These are phyloP conservation scores for Carassius gibelio DNA, from an alignment of 2,113 vertebrate genomes.

Conservation along the genomic window DNA sequence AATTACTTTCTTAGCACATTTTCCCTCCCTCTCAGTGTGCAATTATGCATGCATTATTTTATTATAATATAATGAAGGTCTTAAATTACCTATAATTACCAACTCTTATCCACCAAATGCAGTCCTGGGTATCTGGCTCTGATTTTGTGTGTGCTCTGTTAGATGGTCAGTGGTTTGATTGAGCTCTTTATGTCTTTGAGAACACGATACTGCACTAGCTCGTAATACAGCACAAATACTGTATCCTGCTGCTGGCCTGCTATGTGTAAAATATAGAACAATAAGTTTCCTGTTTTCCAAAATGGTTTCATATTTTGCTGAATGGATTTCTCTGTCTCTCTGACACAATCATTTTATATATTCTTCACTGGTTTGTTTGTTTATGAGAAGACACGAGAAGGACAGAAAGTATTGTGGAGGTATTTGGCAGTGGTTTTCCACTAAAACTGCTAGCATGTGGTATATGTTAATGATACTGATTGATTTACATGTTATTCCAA, in stretches of 20 bases:
- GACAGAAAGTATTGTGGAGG: not conserved
- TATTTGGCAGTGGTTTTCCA: not conserved
- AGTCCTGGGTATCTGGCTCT: not conserved
- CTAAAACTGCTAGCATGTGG: not conserved
- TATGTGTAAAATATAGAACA: not conserved
- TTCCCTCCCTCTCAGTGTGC: not conserved
- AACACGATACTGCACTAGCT: not conserved
- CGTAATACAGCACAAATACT: not conserved
- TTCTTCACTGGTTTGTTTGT: not conserved
- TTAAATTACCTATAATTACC: conserved; percentile 30
- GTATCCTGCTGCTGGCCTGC: conserved; percentile 1
- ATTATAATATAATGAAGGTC: conserved; percentile 5
- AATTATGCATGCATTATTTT: conserved; percentile 12
- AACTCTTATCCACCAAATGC: not conserved
- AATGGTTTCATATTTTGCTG: conserved; percentile 14
- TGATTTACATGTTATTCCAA: not conserved
- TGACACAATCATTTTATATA: not conserved
- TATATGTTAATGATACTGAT: not conserved
- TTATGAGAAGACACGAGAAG: not conserved
- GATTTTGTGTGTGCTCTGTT: conserved; percentile 24
- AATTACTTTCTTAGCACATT: conserved; percentile 12
- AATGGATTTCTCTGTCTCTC: not conserved
- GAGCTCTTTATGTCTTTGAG: not conserved
- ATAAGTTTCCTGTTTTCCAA: conserved; percentile 21
- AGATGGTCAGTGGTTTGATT: not conserved